Percentiles rank a stretch among this genome's conserved stretches.
Evolutionary conservation across 2,797 vertebrate species (phyloP).

Genomic region (Enteromius afrohamiltoni): DNA sequence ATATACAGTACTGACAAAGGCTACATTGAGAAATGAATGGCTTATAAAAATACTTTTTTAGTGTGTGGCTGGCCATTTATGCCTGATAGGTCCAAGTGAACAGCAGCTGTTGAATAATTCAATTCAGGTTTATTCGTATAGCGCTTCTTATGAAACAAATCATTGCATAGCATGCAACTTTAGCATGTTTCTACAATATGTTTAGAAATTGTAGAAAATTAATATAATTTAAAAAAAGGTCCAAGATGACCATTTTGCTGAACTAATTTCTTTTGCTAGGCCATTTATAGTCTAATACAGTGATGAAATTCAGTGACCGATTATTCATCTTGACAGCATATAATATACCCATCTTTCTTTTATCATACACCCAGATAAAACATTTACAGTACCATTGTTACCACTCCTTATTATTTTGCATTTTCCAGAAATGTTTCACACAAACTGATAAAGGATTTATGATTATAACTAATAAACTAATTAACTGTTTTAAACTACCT

Average conservation of each 20-base stretch:
- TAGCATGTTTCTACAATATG: too few relatives aligned
- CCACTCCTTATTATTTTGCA: neutral
- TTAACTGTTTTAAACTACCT: neutral
- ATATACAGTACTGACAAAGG: neutral
- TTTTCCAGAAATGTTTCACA: neutral
- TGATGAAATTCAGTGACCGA: neutral
- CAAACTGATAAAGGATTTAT: conserved; percentile 6
- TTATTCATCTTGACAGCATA: neutral
- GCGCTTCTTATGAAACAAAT: too few relatives aligned
- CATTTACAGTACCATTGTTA: neutral
- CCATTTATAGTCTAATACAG: neutral
- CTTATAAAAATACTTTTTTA: neutral
- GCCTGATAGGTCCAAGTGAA: neutral
- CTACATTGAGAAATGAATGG: neutral
- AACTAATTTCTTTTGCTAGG: neutral
- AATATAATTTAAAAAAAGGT: neutral
- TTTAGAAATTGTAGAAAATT: too few relatives aligned
- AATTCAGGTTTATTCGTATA: too few relatives aligned
- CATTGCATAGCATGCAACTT: too few relatives aligned
- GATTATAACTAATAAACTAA: neutral
- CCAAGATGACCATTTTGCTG: neutral
- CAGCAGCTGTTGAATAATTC: neutral
- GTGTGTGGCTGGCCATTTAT: neutral
- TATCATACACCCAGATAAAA: neutral
- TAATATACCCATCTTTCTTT: neutral